A percentile compares a stretch with the other conserved stretches of the same genome.
phyloP scores from a whole-genome alignment of 2,888 invertebrate genomes.

The Girardia tigrina region DNA sequence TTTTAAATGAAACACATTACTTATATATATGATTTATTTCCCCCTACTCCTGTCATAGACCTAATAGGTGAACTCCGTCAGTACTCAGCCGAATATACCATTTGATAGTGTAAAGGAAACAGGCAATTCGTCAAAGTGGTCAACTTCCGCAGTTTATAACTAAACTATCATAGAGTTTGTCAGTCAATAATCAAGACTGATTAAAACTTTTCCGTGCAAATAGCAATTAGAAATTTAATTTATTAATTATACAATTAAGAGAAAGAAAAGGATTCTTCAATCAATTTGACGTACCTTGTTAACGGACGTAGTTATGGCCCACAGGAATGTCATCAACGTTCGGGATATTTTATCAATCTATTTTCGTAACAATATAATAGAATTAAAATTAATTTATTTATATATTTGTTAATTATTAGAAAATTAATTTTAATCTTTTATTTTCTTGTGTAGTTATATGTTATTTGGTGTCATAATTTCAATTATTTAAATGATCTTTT shows the following conservation, averaged over 20 bases:
- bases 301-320: not conserved
- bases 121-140: not conserved
- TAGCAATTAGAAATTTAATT: not conserved
- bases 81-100: not conserved
- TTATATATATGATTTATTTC: not conserved
- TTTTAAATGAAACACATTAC: not conserved
- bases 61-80: not conserved
- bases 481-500: too few relatives aligned
- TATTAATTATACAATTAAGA: not conserved
- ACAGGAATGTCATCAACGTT: not conserved
- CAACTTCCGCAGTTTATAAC: conserved; percentile 19
- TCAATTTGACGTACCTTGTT: not conserved
- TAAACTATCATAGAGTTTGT: not conserved
- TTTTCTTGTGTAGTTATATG: too few relatives aligned
- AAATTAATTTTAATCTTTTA: too few relatives aligned
- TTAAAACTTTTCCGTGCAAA: conserved; percentile 23
- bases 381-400: too few relatives aligned
- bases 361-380: too few relatives aligned
- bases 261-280: not conserved
- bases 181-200: conserved; percentile 18
- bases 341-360: too few relatives aligned
- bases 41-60: not conserved
- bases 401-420: too few relatives aligned
- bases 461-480: too few relatives aligned
- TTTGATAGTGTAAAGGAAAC: not conserved